Evolutionary conservation across 2,888 invertebrate genomes (phyloP), one percentile per base, ranked within the genome.

Genomic region (Choristoneura rosaceana): DNA sequence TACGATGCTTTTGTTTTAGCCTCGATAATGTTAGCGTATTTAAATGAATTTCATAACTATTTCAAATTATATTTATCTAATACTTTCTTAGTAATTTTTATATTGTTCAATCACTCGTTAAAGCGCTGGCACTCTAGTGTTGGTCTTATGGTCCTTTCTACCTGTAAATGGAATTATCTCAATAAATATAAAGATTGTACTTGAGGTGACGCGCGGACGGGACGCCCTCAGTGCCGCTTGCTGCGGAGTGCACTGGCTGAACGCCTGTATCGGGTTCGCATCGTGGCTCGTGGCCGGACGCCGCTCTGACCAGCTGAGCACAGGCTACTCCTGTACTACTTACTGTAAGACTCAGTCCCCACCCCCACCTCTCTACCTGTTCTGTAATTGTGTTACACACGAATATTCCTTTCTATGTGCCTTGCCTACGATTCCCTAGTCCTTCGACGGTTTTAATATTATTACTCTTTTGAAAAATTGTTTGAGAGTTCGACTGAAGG

Each of bases 11-110:
- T 92, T 92, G 91, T 93, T 93, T 91, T 90, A 93, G 88, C 91
- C 89, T 90, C 90, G 88, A 89, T 92, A 90, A 90, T 90, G 87
- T 92, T 93, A 93, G 90, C 86, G 85, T 92, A 90, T 90, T 90
- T 90, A 89, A 90, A 92, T 91, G 86, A 90, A 93, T 92, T 86
- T 91, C 92, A 92, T 87, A 83, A 91, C 89, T 93, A 93, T 93
- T 91, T 93, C 91, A 93, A 93, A 94, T 93, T 93, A 94, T 94
- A 94, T 93, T 94, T 93, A 94, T 92, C 90, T 92, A 85, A 87
- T 84, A 90, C 89, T 90, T 92, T 93, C 92, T 91, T 92, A 92
- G 90, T 93, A 87, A 88, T 87, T 91, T 90, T 92, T 91, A 90
- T 92, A 91, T 86, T 87, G 87, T 92, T 92, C 88, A 86, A 88